phyloP scores from a whole-genome alignment of 2,888 invertebrate species.

The Stenotaenia linearis region DNA sequence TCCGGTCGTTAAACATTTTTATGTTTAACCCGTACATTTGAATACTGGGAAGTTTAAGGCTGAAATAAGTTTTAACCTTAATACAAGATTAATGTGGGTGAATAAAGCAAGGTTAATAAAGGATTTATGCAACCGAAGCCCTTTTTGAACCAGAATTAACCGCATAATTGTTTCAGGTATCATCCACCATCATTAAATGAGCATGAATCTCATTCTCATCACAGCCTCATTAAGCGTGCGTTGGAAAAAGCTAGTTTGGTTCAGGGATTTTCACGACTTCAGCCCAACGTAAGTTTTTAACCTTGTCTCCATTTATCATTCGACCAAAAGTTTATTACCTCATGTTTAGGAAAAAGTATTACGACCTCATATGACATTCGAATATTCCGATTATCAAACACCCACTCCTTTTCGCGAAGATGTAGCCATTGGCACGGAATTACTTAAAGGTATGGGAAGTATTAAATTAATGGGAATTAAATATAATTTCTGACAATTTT shows the following conservation, averaged over 20 bases:
- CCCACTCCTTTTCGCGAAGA: constrained; percentile 32
- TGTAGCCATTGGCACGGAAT: constrained; percentile 32
- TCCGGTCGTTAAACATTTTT: neutral
- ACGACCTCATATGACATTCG: constrained; percentile 31
- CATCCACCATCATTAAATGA: neutral
- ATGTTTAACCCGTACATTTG: neutral
- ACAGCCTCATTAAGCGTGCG: neutral
- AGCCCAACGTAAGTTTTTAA: neutral
- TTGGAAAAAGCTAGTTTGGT: neutral
- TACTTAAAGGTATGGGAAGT: constrained; percentile 39
- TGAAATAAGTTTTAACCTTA: neutral
- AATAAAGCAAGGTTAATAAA: neutral
- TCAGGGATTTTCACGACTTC: neutral
- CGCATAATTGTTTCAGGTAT: neutral
- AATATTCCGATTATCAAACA: constrained; percentile 33
- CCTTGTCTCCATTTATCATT: too few species aligned
- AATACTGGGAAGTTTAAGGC: neutral
- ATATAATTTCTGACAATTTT: too few species aligned
- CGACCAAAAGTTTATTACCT: neutral
- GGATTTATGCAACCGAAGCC: neutral
- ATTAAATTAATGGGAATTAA: too few species aligned
- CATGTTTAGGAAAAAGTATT: neutral
- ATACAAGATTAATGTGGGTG: neutral
- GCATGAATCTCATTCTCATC: neutral
- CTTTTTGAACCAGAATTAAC: neutral